Evolutionary conservation across 2,113 vertebrate genomes (phyloP).

Genomic region (Varanus salvator): DNA sequence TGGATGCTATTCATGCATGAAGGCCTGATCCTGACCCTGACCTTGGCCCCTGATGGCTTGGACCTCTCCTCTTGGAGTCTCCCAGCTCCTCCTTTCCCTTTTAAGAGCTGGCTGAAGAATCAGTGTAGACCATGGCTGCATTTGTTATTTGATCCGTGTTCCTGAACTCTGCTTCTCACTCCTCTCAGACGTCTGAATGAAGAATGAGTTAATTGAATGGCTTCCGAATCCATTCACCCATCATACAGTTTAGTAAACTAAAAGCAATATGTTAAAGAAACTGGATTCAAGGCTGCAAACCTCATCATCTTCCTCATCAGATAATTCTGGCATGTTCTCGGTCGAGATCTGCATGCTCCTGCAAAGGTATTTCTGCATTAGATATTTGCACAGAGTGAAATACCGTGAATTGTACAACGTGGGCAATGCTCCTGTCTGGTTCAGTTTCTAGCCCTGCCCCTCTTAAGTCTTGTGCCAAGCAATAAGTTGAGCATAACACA

Average conservation of each 20-base stretch:
- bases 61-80: not conserved
- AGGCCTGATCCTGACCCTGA: not conserved
- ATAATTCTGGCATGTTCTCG: slow-evolving; percentile 29
- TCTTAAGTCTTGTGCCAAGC: not conserved
- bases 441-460: not conserved
- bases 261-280: not conserved
- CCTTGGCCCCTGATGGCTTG: not conserved
- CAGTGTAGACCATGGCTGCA: not conserved
- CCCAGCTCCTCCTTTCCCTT: not conserved
- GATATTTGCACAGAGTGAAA: slow-evolving; percentile 14
- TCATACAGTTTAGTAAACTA: not conserved
- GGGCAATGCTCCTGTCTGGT: not conserved
- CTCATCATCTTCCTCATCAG: slow-evolving; percentile 59
- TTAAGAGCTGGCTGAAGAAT: not conserved
- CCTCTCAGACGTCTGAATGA: not conserved
- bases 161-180: not conserved
- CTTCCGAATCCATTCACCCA: not conserved
- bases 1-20: too few species aligned
- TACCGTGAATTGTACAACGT: not conserved
- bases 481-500: not conserved
- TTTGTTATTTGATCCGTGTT: not conserved
- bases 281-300: slow-evolving; percentile 42
- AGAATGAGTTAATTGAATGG: not conserved
- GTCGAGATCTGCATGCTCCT: slow-evolving; percentile 39
- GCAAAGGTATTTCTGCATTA: slow-evolving; percentile 53